A percentile compares a stretch with the other conserved stretches of the same genome.
Evolutionary conservation across 2,797 vertebrate genomes (phyloP).

Genomic region (Xyrichtys novacula): DNA sequence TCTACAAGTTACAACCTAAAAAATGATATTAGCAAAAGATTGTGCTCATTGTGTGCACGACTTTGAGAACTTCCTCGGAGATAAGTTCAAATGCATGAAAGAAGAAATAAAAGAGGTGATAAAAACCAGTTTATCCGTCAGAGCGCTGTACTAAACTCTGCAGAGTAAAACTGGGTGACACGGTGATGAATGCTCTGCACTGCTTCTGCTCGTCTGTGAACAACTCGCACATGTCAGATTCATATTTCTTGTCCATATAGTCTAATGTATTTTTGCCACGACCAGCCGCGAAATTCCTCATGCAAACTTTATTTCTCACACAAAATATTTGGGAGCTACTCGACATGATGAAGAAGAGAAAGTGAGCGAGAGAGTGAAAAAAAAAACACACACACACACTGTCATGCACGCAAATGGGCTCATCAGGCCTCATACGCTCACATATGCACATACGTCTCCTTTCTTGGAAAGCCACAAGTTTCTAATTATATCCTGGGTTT

Average conservation of each 20-base stretch:
- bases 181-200: too few species aligned
- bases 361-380: slow-evolving; percentile 36
- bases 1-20: too few species aligned
- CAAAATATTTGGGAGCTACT: slow-evolving; percentile 80
- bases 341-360: slow-evolving; percentile 75
- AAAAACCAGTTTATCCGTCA: not conserved
- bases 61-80: too few species aligned
- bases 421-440: slow-evolving; percentile 30
- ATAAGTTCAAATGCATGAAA: too few species aligned
- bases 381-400: slow-evolving; percentile 39
- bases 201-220: slow-evolving; percentile 23
- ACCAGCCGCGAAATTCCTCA: slow-evolving; percentile 81
- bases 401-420: slow-evolving; percentile 37
- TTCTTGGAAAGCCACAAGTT: slow-evolving; percentile 77
- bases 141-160: not conserved
- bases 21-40: too few species aligned
- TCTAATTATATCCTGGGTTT: slow-evolving; percentile 79
- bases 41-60: too few species aligned
- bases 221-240: slow-evolving; percentile 54
- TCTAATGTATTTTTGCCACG: slow-evolving; percentile 76
- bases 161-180: not conserved
- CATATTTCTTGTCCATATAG: slow-evolving; percentile 79
- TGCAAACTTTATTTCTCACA: slow-evolving; percentile 79
- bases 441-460: slow-evolving; percentile 51
- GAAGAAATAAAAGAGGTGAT: too few species aligned